Base-by-base conservation (phyloP, 2,797 vertebrate genomes). In the Poeciliopsis gracilis region DNA sequence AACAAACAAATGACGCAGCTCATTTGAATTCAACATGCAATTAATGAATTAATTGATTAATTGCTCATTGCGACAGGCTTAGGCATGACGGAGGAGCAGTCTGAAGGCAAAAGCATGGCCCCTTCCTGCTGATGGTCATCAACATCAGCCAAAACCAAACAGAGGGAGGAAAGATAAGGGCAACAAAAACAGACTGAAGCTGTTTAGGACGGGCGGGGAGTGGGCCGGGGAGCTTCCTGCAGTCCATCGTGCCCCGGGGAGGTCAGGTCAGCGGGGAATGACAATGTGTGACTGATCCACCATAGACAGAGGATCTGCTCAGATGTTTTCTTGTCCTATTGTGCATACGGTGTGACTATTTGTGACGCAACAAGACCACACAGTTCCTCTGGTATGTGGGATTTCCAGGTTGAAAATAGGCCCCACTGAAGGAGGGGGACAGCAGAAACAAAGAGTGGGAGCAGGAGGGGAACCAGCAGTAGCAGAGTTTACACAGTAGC, bases 361-460 rank as follows among this genome's bases (percentile, higher is more conserved):
- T 88, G 89, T 83, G 88, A 91, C 80, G 84, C 80, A 76, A 77
- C 67, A 75, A 59, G 82, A 84, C 89, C 88, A 81, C 91, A 91
- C 89, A 91, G 83, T 85, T 75, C 78, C 76, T 86, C 75, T 88
- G 90, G 90, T 91, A 91, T 94, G 91, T 88, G 90, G 86, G 88
- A 87, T 91, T 92, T 93, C 91, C 92, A 93, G 86, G 84, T 92
- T 93, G 38, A 91, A 92, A 93, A 92, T 91, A 93, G 89, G 83
- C 71, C 66, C 53, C 72, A 59, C 49, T 1, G 79, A 84, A 79
- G 84, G 87, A 87, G 59, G 87, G 85, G 59, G 30, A 84, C 85
- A 77, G 80, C 67, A 85, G 80, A 16, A 87, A 84, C 75, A 83
- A 72, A 83, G 73, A 82, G 82, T n/a, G 49, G 77, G 74, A 77